phyloP scores from a whole-genome alignment of 2,888 invertebrate genomes.

The Luperina nickerlii region DNA sequence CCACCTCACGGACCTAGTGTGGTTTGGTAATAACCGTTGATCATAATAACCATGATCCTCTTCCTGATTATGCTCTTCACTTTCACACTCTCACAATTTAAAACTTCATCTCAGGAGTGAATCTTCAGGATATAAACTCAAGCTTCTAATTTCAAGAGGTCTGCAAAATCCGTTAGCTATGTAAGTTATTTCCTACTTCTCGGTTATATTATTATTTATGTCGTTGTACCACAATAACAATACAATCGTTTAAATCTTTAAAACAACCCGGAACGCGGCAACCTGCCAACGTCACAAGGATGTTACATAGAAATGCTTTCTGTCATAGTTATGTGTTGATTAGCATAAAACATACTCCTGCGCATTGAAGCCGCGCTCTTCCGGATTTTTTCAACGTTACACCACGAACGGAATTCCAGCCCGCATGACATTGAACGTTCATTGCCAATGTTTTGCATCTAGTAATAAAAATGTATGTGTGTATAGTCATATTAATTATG shows the following conservation, averaged over 20 bases:
- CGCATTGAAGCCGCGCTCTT: slow-evolving; percentile 74
- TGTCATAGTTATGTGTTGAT: slow-evolving; percentile 80
- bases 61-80: background rate
- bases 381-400: slow-evolving; percentile 82
- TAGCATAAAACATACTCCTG: slow-evolving; percentile 84
- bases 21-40: background rate
- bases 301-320: slow-evolving; percentile 88
- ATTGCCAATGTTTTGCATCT: slow-evolving; percentile 72
- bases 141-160: background rate
- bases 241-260: slow-evolving; percentile 25
- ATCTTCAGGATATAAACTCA: background rate
- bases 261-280: slow-evolving; percentile 70
- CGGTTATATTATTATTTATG: background rate
- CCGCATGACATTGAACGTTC: slow-evolving; percentile 77
- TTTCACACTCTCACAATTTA: background rate
- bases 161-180: background rate
- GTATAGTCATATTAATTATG: slow-evolving; percentile 18
- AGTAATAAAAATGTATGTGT: slow-evolving; percentile 62
- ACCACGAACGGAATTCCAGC: slow-evolving; percentile 74
- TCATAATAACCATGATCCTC: background rate
- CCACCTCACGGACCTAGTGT: background rate
- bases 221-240: slow-evolving; percentile 14
- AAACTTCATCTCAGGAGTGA: background rate
- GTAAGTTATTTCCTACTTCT: background rate
- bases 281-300: slow-evolving; percentile 71